Evolutionary conservation across 2,797 vertebrate genomes (phyloP).

Genomic region (Jordanella pulchra): DNA sequence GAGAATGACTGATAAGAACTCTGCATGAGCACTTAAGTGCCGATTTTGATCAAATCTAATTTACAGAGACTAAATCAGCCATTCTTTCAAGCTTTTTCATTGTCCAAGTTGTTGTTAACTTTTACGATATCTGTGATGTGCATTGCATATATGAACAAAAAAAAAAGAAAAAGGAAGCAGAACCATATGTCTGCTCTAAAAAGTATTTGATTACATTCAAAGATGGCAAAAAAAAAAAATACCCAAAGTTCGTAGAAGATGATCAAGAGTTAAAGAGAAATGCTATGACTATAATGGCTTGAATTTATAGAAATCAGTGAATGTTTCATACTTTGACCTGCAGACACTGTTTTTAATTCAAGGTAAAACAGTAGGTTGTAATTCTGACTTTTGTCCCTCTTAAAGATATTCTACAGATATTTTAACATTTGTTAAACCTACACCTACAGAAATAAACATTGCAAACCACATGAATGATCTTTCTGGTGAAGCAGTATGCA

Average conservation of each 20-base stretch:
- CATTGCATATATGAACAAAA: too few species aligned
- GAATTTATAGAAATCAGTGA: too few species aligned
- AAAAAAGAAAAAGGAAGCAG: too few species aligned
- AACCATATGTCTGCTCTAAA: background rate
- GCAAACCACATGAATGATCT: too few species aligned
- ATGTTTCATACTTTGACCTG: too few species aligned
- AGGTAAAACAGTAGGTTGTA: too few species aligned
- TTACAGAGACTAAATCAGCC: background rate
- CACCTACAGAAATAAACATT: too few species aligned
- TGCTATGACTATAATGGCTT: too few species aligned
- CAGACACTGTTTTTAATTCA: background rate
- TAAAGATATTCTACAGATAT: background rate
- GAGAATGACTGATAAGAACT: constrained; percentile 52
- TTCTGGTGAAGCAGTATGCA: too few species aligned
- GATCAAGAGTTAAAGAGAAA: too few species aligned
- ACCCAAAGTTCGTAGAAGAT: too few species aligned
- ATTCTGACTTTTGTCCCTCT: background rate
- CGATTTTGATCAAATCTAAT: background rate
- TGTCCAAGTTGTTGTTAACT: background rate
- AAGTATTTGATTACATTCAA: background rate
- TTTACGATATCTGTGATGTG: background rate
- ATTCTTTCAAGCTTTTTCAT: background rate
- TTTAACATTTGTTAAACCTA: background rate
- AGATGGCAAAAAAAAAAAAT: background rate
- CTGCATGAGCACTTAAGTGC: constrained; percentile 57